Base-by-base conservation (phyloP, 2,113 vertebrate genomes). In the Heliornis fulica region DNA sequence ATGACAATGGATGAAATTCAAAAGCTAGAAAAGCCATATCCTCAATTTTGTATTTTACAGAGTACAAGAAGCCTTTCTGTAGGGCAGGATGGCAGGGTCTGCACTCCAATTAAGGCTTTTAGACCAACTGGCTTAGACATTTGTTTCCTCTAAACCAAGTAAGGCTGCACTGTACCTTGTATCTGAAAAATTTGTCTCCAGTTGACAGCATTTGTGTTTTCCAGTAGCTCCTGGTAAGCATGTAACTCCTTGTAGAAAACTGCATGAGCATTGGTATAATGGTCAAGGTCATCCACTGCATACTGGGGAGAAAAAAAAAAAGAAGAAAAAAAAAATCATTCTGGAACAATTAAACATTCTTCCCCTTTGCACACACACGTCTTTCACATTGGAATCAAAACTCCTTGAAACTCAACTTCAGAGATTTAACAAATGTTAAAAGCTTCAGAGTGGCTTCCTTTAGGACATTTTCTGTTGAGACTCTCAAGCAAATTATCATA, bases 111-210 rank as follows among this genome's bases (percentile, higher is more conserved):
- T 26, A 78, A 36, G 22, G 38, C 11, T 60, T 53, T 53, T 53
- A 18, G 29, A 53, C 51, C 15, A 29, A 53, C 51, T 29, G 10
- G 28, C 29, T 71, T 17, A 25, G 25, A 23, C 48, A 34, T 59
- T 56, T 51, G 15, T 34, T 83, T 66, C 68, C 29, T 48, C 20
- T 40, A 11, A 50, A 51, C 11, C 40, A 72, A 50, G 26, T 43
- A 84, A 71, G 15, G 53, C 19, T 66, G 90, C 15, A 82, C 26
- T 78, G 96, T 59, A 98, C 97, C 96, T 85, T 98, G 97, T 92
- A 97, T 97, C 87, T 97, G 96, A 93, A 97, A 97, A 79, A 92
- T 75, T 71, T 97, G 97, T 13, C 94, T 61, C 96, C 97, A 97
- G 74, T 97, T 97, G 76, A 98, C 83, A 41, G 93, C 89, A 74